Evolutionary conservation across 1,140 invertebrate species (phyloP), one percentile per base, ranked within the genome.

Genomic region (Pentalonia nigronervosa): DNA sequence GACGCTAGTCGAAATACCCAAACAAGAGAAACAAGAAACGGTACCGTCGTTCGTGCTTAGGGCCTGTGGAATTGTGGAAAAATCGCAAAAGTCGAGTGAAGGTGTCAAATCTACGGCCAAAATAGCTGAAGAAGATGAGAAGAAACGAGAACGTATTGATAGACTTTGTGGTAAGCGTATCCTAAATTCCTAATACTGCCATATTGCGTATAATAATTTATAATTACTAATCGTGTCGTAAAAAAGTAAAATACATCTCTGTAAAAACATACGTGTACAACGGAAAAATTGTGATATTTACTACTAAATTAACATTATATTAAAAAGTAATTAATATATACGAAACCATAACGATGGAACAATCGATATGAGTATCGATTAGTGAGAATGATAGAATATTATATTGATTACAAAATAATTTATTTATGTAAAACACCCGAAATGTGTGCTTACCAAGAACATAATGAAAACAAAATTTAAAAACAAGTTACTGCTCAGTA

Each of bases 11-110:
- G 98, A 99, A 95, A 98, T 99, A 92, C 98, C 98, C 30, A 97
- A 97, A 83, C 97, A 98, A 94, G 97, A 98, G 94, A 98, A 98
- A 95, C 97, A 98, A 94, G 98, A 98, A 95, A 98, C 98, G 0
- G 98, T 98, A 34, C 98, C 97, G 89, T 97, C 97, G 0, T 99
- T 98, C 95, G 98, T 99, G 7, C 96, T 99, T 91, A 96, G 98
- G 90, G 98, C 98, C 34, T 98, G 98, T 95, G 96, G 97, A 90
- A 98, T 98, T 94, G 97, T 99, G 97, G 98, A 98, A 95, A 98
- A 98, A 95, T 97, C 97, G 0, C 97, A 98, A 95, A 98, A 98
- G 95, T 97, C 97, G 93, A 97, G 97, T 0, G 98, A 98, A 94
- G 97, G 97, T n/a, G 97, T 98, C 2, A 98, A 98, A 95, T 98